Evolutionary conservation across 2,888 invertebrate genomes (phyloP), one percentile per base, ranked within the genome.

Genomic region (Molorchus minor): DNA sequence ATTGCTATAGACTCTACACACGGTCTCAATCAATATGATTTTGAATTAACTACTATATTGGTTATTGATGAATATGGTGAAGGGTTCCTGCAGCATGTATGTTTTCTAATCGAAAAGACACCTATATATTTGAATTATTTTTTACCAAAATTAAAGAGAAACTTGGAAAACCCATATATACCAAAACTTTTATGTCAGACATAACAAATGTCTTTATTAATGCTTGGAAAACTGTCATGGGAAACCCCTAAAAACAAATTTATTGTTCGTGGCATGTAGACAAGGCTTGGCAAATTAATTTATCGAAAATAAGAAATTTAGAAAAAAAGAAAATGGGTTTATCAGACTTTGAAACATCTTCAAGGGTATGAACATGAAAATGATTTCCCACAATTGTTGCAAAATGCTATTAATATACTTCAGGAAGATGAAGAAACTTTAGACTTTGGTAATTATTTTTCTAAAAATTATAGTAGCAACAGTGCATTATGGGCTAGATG

Each of bases 381-480:
- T n/a, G 13, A 40, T 4, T 41, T n/a, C 2, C n/a, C 17, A n/a
- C 16, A 19, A 19, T 12, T 8, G 2, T 15, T 21, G 47, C n/a
- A 61, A 10, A 43, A 45, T 43, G 25, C 33, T 7, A 56, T 67
- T 41, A 16, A 10, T 2, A 33, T 13, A 43, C 15, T 20, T 52
- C 10, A 13, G 29, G 16, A 19, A 21, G 49, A 61, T 56, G 12
- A 15, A 4, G 57, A 61, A 4, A 53, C 54, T 10, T 12, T 19
- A 20, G 56, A 64, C 29, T 69, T 69, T 60, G 54, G 30, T 3
- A 38, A 21, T 17, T 67, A 68, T 51, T 68, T 68, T 40, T 15
- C 54, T 40, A 17, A 46, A 2, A 46, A 66, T 38, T 65, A 58
- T 56, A 3, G 13, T 4, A 35, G 46, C n/a, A 63, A 58, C 33